Evolutionary conservation across 2,888 invertebrate genomes (phyloP).

Genomic region (Hofmannophila pseudospretella): DNA sequence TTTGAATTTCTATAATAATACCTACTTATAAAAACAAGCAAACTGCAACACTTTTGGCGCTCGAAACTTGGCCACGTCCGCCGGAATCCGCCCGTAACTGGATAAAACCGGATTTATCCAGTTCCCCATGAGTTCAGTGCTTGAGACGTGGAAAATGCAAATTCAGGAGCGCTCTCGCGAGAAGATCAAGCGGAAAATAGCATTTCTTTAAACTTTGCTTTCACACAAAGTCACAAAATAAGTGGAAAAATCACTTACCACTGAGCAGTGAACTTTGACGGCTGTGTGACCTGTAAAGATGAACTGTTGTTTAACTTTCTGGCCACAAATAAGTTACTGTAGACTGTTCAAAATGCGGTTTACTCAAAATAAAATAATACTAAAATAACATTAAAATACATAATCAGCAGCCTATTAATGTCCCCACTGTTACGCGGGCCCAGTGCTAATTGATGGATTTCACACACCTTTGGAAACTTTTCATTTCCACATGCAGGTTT

Average conservation of each 20-base stretch:
- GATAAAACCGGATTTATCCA: slow-evolving; percentile 48
- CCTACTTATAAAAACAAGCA: too few relatives aligned
- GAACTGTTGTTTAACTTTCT: too few relatives aligned
- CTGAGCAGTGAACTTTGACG: neutral
- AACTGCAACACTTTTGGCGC: neutral
- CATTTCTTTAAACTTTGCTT: neutral
- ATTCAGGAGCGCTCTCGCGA: slow-evolving; percentile 1
- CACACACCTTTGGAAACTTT: too few relatives aligned
- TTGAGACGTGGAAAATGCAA: slow-evolving; percentile 7
- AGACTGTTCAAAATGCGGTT: too few relatives aligned
- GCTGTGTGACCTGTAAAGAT: neutral
- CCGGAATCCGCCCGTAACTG: slow-evolving; percentile 12
- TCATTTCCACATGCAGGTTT: too few relatives aligned
- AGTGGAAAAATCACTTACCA: neutral
- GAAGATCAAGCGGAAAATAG: slow-evolving; percentile 6
- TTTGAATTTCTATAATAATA: too few relatives aligned
- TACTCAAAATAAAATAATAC: too few relatives aligned
- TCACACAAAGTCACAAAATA: neutral
- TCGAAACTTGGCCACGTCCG: neutral
- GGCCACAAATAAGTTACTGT: too few relatives aligned
- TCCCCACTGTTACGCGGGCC: too few relatives aligned
- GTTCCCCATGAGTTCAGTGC: slow-evolving; percentile 16
- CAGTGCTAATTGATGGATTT: too few relatives aligned
- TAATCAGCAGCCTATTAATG: too few relatives aligned
- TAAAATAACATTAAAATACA: too few relatives aligned